These are phyloP conservation scores for Lepas anatifera DNA, from an alignment of 2,888 invertebrate species.

Conservation along the genomic window DNA sequence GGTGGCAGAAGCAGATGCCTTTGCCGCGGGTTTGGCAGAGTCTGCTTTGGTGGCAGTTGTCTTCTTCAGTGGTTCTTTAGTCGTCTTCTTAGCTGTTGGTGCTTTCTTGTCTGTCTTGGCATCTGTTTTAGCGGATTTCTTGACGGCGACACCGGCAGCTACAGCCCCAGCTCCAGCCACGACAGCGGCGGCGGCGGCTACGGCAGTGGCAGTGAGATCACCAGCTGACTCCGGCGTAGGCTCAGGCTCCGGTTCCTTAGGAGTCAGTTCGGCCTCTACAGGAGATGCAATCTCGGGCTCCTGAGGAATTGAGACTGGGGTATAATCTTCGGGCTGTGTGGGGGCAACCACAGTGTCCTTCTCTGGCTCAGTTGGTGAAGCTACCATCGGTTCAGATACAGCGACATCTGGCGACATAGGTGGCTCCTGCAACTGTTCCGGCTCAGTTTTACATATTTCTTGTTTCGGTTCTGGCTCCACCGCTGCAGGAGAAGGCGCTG, in stretches of 20 bases:
- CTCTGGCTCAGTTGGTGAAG: too few relatives aligned
- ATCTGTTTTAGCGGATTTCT: background rate
- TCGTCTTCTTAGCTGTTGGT: background rate
- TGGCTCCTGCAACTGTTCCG: too few relatives aligned
- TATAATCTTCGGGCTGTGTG: too few relatives aligned
- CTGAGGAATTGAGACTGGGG: too few relatives aligned
- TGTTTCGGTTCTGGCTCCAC: too few relatives aligned
- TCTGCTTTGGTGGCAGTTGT: background rate
- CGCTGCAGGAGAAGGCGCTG: too few relatives aligned
- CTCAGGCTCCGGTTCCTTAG: background rate
- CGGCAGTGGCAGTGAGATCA: background rate
- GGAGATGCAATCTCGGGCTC: background rate
- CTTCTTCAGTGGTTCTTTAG: background rate
- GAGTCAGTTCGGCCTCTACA: background rate
- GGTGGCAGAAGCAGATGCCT: background rate
- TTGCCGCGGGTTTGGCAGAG: background rate
- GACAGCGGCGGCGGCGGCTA: background rate
- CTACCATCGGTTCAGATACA: too few relatives aligned
- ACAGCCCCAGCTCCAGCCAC: background rate
- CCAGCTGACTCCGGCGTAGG: background rate
- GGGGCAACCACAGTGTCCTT: too few relatives aligned
- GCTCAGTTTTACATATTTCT: too few relatives aligned
- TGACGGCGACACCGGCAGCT: background rate
- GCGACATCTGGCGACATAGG: too few relatives aligned
- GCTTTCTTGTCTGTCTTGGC: background rate